phyloP scores from a whole-genome alignment of 1,140 invertebrate species.

The Dendroctonus ponderosae region DNA sequence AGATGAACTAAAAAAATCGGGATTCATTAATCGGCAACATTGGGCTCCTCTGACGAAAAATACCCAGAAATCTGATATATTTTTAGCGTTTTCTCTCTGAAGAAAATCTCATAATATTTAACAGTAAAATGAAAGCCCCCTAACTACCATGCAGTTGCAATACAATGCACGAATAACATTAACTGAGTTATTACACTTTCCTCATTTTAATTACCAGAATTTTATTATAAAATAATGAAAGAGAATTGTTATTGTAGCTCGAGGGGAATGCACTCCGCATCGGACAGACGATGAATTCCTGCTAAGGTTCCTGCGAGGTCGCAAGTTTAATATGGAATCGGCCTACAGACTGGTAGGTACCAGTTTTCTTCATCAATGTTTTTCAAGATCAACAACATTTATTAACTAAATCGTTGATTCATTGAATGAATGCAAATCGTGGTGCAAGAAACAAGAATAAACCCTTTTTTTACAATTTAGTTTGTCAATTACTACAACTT shows the following conservation, averaged over 20 bases:
- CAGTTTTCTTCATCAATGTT: not conserved
- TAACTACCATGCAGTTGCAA: not conserved
- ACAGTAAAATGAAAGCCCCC: not conserved
- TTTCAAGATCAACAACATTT: no score
- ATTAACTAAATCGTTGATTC: no score
- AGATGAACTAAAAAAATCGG: no score
- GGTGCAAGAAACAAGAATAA: no score
- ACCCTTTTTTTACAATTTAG: conserved; percentile 51
- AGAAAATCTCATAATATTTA: no score
- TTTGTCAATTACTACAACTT: conserved; percentile 74
- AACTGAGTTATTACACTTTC: not conserved
- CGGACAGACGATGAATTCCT: conserved; percentile 81
- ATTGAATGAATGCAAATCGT: no score
- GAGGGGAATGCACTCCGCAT: conserved; percentile 69
- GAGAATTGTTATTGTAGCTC: conserved; percentile 55
- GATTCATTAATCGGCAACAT: no score
- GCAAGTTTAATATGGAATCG: conserved; percentile 75
- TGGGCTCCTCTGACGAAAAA: no score
- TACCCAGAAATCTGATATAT: no score
- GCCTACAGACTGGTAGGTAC: conserved; percentile 76
- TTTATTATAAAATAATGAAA: not conserved
- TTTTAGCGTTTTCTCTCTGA: no score
- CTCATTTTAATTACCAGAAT: not conserved
- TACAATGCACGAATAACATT: not conserved
- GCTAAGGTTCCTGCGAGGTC: conserved; percentile 76